Base-by-base conservation (phyloP, 2,888 invertebrate genomes). In the Drosophila villosipedis region DNA sequence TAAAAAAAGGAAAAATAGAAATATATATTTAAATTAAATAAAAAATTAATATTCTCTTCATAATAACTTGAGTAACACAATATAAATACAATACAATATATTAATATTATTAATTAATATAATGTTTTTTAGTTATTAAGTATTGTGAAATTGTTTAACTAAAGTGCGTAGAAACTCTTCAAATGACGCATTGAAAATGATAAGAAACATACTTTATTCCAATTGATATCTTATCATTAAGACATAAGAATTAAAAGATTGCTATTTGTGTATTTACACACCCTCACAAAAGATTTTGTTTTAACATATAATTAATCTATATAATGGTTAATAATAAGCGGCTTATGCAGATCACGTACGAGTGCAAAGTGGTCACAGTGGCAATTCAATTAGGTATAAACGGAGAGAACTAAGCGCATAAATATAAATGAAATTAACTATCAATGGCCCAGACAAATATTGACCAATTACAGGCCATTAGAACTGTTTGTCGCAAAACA, bases 381-480 rank as follows among this genome's bases (percentile, higher is more conserved):
- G 53, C 68, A 80, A 72, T 80, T 76, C 66, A 80, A 78, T 80
- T 78, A 76, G 55, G 37, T 66, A 22, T 53, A 37, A 55, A 4
- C 25, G 25, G 4, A 9, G 47, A 9, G 16, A 47, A 47, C 25
- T 65, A 62, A 53, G 59, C 75, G 60, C 75, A 85, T 85, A 86
- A 89, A 80, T 70, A 68, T 76, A 70, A 80, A 76, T 81, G 76
- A 74, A 85, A 89, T 89, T 86, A 84, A 78, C 78, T 80, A 83
- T 89, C 75, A 80, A 77, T 89, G 71, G 69, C 55, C 65, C 69
- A 75, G 53, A 72, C 72, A 72, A 87, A 63, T 84, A 87, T 76
- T 80, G 70, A 76, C 73, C 87, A 85, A 85, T 89, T 85, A 89
- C 82, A 80, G 64, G 76, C 82, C 83, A 87, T 89, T 84, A 84